These are phyloP conservation scores for Lethocerus indicus DNA, from an alignment of 1,140 invertebrate species.

Conservation along the genomic window DNA sequence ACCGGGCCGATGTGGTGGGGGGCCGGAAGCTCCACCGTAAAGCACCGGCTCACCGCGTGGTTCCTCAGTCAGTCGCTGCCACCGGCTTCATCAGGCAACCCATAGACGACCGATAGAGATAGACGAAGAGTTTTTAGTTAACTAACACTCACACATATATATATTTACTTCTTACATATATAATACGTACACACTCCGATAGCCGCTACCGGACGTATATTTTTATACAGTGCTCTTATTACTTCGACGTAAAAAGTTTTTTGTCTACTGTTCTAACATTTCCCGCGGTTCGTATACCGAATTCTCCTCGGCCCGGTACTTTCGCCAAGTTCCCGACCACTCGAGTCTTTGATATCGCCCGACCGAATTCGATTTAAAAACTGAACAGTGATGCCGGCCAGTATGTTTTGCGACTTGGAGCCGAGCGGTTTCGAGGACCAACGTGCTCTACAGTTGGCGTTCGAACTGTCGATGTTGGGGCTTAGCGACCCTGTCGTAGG, in stretches of 20 bases:
- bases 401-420: constrained; percentile 63
- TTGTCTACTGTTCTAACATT: too few relatives aligned
- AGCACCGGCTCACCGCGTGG: too few relatives aligned
- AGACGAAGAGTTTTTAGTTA: too few relatives aligned
- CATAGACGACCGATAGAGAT: background rate
- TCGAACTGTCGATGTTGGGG: constrained; percentile 80
- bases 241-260: too few relatives aligned
- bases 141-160: background rate
- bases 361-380: background rate
- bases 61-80: constrained; percentile 3
- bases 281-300: too few relatives aligned
- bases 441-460: constrained; percentile 71
- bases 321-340: too few relatives aligned
- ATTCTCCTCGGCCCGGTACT: too few relatives aligned
- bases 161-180: background rate
- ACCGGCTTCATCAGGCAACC: constrained; percentile 7
- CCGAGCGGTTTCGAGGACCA: constrained; percentile 60
- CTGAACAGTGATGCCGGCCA: constrained; percentile 45
- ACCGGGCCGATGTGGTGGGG: too few relatives aligned
- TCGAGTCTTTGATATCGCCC: too few relatives aligned
- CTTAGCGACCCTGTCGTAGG: constrained; percentile 29
- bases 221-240: constrained; percentile 6
- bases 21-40: background rate
- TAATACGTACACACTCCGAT: too few relatives aligned
- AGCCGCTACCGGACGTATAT: constrained; percentile 5